These are phyloP conservation scores for Falco biarmicus DNA, from an alignment of 2,797 vertebrate genomes.

Conservation along the genomic window DNA sequence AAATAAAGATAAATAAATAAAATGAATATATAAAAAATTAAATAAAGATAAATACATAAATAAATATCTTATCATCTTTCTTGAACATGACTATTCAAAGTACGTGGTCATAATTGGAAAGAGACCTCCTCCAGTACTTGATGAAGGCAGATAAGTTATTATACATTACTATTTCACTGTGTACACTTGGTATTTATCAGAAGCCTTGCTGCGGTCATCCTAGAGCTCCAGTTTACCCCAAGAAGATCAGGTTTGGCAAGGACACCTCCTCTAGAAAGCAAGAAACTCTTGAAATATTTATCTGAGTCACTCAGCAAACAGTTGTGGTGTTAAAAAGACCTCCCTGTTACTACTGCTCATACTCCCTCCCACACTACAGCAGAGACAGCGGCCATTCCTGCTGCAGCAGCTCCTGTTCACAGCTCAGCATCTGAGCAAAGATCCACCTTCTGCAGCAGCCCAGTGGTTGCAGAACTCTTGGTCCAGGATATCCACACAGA, in stretches of 20 bases:
- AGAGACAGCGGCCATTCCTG: not conserved
- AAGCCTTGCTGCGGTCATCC: not conserved
- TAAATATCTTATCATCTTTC: not conserved
- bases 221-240: not conserved
- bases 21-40: too few relatives aligned
- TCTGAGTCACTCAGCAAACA: not conserved
- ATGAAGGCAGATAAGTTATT: not conserved
- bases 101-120: not conserved
- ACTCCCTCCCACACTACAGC: not conserved
- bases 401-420: not conserved
- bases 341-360: not conserved
- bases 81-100: not conserved
- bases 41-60: too few relatives aligned
- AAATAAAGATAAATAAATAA: not conserved
- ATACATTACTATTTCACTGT: not conserved
- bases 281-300: not conserved
- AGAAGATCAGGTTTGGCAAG: not conserved
- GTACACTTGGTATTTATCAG: not conserved
- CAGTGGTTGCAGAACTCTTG: not conserved
- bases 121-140: not conserved
- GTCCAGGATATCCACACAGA: not conserved
- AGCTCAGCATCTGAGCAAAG: rapidly evolving
- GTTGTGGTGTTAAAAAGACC: not conserved
- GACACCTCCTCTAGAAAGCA: not conserved
- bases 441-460: not conserved